Evolutionary conservation across 2,113 vertebrate species (phyloP).

Genomic region (Neogobius melanostomus): DNA sequence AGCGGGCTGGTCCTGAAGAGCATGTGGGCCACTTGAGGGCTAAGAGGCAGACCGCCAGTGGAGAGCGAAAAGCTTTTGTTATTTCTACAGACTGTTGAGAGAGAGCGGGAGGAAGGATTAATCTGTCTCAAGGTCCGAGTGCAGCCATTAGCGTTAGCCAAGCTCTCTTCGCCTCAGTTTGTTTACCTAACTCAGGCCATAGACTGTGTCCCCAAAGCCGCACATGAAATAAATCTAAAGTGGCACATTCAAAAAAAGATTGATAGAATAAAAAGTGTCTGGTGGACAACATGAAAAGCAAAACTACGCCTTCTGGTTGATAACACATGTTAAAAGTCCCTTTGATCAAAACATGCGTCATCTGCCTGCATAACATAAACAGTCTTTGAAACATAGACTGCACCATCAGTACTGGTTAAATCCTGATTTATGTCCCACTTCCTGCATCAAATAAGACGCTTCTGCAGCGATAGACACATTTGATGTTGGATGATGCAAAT

Average conservation of each 20-base stretch:
- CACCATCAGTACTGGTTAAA: slow-evolving; percentile 20
- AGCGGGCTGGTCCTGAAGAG: slow-evolving; percentile 62
- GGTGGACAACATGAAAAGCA: slow-evolving; percentile 18
- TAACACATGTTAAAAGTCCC: slow-evolving; percentile 26
- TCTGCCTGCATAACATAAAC: slow-evolving; percentile 35
- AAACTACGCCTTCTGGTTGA: slow-evolving; percentile 24
- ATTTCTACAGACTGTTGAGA: slow-evolving; percentile 62
- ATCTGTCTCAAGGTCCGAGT: slow-evolving; percentile 57
- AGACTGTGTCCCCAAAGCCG: slow-evolving; percentile 21
- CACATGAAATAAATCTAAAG: not conserved
- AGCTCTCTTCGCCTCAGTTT: slow-evolving; percentile 24
- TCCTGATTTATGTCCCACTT: slow-evolving; percentile 10
- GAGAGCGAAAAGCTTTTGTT: slow-evolving; percentile 60
- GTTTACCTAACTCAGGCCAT: slow-evolving; percentile 43
- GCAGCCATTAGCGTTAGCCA: slow-evolving; percentile 41
- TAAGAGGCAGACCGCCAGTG: slow-evolving; percentile 28
- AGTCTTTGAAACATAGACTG: slow-evolving; percentile 6
- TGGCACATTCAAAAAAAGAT: slow-evolving; percentile 33
- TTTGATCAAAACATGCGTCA: slow-evolving; percentile 49
- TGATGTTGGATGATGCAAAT: not conserved
- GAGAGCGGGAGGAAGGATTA: slow-evolving; percentile 45
- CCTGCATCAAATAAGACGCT: not conserved
- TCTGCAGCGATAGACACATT: not conserved
- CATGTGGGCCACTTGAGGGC: slow-evolving; percentile 46
- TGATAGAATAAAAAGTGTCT: slow-evolving; percentile 33